Evolutionary conservation across 2,797 vertebrate species (phyloP), one percentile per base, ranked within the genome.

Genomic region (Centropyge bicolor): DNA sequence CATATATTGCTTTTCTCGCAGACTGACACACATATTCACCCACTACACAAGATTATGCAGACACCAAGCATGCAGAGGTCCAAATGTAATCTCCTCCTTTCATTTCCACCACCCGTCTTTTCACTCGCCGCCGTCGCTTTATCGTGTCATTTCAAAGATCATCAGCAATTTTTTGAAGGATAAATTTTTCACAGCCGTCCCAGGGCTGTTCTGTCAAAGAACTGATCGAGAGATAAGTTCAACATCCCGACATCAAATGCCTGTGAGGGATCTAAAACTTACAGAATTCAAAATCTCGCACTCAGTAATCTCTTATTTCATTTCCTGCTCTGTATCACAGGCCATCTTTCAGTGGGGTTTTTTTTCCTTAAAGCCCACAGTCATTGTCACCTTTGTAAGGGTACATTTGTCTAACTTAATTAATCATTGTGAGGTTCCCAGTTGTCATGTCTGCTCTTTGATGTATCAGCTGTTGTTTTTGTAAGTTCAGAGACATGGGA

Each of bases 81-180:
- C 16, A 74, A 55, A 71, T 48, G 36, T 9, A 84, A 81, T 73
- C 27, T 54, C 48, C 49, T 1, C 43, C 45, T 76, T 86, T 83
- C 6, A 74, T 77, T 71, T 62, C 41, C 14, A 20, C 16, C 56
- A 2, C 41, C 3, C 43, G 27, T 65, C 40, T 24, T 79, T 59
- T 64, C 22, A 40, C 71, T 27, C 12, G 0, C 17, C 40, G 8
- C 52, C 46, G 14, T 81, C 56, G 51, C 31, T 54, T 24, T 71
- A 64, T 78, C 35, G 8, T 67, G 36, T 70, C n/a, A 52, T 62
- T 75, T 72, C 61, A 70, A 65, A 88, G 78, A 87, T 78, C 72
- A 77, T 81, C 78, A 64, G 67, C 49, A 62, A 17, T 80, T 83
- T n/a, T 87, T 31, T 65, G 46, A 82, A 79, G 63, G 55, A 71